Evolutionary conservation across 1,140 invertebrate species (phyloP).

Genomic region (Tenebrio molitor): DNA sequence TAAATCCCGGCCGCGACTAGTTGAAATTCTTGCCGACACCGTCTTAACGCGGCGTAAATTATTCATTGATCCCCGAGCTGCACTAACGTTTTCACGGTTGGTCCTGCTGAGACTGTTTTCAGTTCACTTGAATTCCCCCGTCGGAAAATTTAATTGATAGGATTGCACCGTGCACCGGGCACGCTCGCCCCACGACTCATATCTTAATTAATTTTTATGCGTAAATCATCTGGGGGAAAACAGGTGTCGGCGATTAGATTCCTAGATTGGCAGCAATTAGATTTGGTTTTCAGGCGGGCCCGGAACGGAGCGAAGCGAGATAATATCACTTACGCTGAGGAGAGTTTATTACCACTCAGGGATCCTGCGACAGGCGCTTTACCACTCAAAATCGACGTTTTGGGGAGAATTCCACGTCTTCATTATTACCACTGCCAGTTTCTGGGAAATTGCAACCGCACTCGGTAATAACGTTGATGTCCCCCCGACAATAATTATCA

Average conservation of each 20-base stretch:
- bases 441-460: neutral
- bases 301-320: constrained; percentile 7
- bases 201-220: constrained; percentile 21
- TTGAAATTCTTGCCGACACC: too few relatives aligned
- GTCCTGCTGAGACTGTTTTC: neutral
- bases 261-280: constrained; percentile 32
- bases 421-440: neutral
- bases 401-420: neutral
- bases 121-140: neutral
- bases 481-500: neutral
- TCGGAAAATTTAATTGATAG: neutral
- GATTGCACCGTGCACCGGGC: neutral
- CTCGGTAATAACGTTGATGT: neutral
- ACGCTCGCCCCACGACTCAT: neutral
- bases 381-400: neutral
- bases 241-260: constrained; percentile 25
- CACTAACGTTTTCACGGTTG: too few relatives aligned
- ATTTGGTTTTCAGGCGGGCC: constrained; percentile 5
- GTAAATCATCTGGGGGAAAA: neutral
- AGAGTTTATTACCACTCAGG: constrained; percentile 22
- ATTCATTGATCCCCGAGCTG: too few relatives aligned
- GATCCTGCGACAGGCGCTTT: constrained; percentile 7
- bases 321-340: constrained; percentile 26
- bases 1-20: too few relatives aligned
- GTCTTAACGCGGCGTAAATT: too few relatives aligned